Conservation (phyloP, 2,113 vertebrate species). For the Aegotheles bennettii region DNA sequence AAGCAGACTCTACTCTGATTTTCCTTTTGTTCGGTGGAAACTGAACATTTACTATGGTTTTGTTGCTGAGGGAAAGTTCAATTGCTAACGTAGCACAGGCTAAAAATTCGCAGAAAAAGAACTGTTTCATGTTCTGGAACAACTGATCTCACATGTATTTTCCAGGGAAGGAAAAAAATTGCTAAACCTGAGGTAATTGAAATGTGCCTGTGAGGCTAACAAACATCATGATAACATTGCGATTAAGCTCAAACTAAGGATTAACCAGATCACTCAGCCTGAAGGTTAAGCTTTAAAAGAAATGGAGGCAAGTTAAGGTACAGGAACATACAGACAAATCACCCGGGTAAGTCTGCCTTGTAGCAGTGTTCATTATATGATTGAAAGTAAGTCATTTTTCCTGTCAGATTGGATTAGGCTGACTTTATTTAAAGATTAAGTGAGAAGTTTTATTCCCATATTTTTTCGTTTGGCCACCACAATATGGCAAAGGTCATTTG, state of each 20-base stretch:
- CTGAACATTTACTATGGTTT: neutral
- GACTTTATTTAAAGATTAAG: neutral
- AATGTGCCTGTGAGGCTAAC: neutral
- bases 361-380: neutral
- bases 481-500: neutral
- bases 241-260: neutral
- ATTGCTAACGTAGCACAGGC: neutral
- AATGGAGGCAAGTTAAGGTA: neutral
- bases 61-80: neutral
- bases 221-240: neutral
- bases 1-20: conserved; percentile 37
- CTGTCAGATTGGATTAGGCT: neutral
- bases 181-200: neutral
- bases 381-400: neutral
- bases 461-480: neutral
- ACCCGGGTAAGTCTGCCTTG: neutral
- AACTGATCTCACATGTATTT: neutral
- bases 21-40: conserved; percentile 27
- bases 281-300: neutral
- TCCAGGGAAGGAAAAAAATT: neutral
- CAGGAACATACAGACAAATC: neutral
- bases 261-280: neutral
- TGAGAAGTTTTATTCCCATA: neutral
- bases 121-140: neutral
- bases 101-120: neutral